These are phyloP conservation scores for Drosophila sordidula DNA, from an alignment of 2,888 invertebrate genomes.

Conservation along the genomic window DNA sequence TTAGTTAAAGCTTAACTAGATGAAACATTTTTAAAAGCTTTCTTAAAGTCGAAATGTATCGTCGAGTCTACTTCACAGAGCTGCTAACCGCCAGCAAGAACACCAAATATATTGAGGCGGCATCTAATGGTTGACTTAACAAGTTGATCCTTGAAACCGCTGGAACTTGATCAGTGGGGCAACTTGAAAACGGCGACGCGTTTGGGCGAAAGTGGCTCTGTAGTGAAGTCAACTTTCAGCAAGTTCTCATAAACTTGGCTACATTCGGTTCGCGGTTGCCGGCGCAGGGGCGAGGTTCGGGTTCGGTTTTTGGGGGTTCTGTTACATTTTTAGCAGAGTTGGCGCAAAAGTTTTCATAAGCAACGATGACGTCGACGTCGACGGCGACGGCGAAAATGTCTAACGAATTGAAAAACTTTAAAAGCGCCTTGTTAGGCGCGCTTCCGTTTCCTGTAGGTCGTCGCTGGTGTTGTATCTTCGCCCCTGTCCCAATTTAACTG, in stretches of 20 bases:
- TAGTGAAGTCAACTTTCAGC: slow-evolving; percentile 46
- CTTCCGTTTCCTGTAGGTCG: slow-evolving; percentile 73
- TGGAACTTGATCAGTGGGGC: slow-evolving; percentile 45
- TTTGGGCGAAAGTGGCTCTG: slow-evolving; percentile 5
- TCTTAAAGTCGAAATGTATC: no score
- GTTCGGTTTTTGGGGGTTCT: background rate
- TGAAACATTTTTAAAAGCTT: no score
- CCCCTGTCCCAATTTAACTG: background rate
- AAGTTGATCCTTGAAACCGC: slow-evolving; percentile 42
- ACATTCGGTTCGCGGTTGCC: slow-evolving; percentile 37
- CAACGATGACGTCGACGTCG: slow-evolving; percentile 23
- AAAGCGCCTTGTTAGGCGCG: slow-evolving; percentile 76
- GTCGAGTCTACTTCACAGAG: no score
- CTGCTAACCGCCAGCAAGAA: no score
- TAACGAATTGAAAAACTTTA: slow-evolving; percentile 77
- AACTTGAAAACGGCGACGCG: slow-evolving; percentile 15
- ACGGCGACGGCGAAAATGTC: slow-evolving; percentile 50
- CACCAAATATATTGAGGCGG: background rate
- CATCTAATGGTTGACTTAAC: slow-evolving; percentile 9
- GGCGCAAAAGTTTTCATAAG: slow-evolving; percentile 44
- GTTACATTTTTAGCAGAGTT: slow-evolving; percentile 27
- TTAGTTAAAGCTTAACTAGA: no score
- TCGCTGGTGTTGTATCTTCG: slow-evolving; percentile 12
- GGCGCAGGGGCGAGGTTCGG: background rate
- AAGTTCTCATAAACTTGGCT: slow-evolving; percentile 53